A percentile compares a stretch with the other conserved stretches of the same genome.
phyloP scores from a whole-genome alignment of 2,888 invertebrate species.

The Leptinotarsa haldemani region DNA sequence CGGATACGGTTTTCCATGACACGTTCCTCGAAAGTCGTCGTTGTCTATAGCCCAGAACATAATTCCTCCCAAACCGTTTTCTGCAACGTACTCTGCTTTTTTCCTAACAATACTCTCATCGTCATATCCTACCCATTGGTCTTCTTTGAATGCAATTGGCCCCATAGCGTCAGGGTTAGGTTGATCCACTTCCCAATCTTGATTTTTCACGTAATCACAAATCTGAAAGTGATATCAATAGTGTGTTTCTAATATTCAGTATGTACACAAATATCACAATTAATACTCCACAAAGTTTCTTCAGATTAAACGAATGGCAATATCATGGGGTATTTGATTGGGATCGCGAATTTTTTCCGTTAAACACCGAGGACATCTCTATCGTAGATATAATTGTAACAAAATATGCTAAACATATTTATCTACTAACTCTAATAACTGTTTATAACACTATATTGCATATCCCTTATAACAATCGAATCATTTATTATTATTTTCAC shows the following conservation, averaged over 20 bases:
- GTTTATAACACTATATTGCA: too few relatives aligned
- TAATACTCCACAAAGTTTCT: too few relatives aligned
- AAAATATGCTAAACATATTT: too few relatives aligned
- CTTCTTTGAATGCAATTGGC: constrained; percentile 86
- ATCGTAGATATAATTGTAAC: too few relatives aligned
- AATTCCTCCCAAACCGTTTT: constrained; percentile 87
- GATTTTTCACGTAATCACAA: constrained; percentile 81
- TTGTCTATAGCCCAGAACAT: constrained; percentile 96
- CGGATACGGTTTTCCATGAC: constrained; percentile 88
- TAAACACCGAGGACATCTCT: too few relatives aligned
- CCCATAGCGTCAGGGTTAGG: constrained; percentile 87
- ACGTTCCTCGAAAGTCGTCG: constrained; percentile 93
- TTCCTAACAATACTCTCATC: constrained; percentile 84
- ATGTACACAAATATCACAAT: too few relatives aligned
- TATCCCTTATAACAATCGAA: too few relatives aligned
- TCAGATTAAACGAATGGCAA: too few relatives aligned
- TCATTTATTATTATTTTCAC: too few relatives aligned
- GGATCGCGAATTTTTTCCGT: too few relatives aligned
- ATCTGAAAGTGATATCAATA: constrained; percentile 70
- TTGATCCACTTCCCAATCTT: constrained; percentile 86
- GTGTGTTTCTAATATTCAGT: not conserved
- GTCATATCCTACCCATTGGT: constrained; percentile 96
- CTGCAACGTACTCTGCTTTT: constrained; percentile 87
- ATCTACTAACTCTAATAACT: too few relatives aligned
- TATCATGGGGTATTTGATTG: too few relatives aligned